phyloP scores from a whole-genome alignment of 1,140 invertebrate genomes.

The Lineus longissimus region DNA sequence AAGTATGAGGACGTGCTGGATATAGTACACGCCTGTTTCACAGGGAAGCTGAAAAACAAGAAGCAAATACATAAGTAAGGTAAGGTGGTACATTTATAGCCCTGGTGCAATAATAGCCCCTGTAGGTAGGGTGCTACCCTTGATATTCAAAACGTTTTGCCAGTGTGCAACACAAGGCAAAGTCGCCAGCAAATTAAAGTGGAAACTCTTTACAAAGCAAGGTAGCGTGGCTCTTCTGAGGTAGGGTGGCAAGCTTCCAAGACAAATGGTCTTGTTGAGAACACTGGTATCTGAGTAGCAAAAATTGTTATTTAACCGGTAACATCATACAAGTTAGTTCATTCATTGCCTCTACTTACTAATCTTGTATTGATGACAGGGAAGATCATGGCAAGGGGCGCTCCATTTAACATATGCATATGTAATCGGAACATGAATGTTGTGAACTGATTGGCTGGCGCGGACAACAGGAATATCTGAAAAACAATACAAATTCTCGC shows the following conservation, averaged over 20 bases:
- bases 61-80: conserved; percentile 15
- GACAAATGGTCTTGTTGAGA: too few relatives aligned
- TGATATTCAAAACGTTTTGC: too few relatives aligned
- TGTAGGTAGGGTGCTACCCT: too few relatives aligned
- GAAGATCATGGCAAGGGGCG: conserved; percentile 82
- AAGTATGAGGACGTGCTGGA: conserved; percentile 89
- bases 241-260: too few relatives aligned
- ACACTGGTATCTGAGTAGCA: too few relatives aligned
- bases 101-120: too few relatives aligned
- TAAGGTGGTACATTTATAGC: too few relatives aligned
- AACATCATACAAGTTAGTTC: neutral
- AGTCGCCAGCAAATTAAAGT: too few relatives aligned
- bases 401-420: conserved; percentile 85
- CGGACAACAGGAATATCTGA: conserved; percentile 82
- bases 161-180: too few relatives aligned
- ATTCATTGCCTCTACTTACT: conserved; percentile 59
- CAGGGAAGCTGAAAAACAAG: conserved; percentile 71
- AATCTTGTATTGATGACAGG: conserved; percentile 86
- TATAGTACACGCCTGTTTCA: conserved; percentile 86
- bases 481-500: conserved; percentile 50
- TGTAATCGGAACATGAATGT: conserved; percentile 83
- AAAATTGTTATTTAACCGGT: neutral
- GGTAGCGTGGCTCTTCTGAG: too few relatives aligned
- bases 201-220: too few relatives aligned
- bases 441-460: conserved; percentile 73